These are phyloP conservation scores for Psammodynastes pulverulentus DNA, from an alignment of 2,113 vertebrate genomes.

Conservation along the genomic window DNA sequence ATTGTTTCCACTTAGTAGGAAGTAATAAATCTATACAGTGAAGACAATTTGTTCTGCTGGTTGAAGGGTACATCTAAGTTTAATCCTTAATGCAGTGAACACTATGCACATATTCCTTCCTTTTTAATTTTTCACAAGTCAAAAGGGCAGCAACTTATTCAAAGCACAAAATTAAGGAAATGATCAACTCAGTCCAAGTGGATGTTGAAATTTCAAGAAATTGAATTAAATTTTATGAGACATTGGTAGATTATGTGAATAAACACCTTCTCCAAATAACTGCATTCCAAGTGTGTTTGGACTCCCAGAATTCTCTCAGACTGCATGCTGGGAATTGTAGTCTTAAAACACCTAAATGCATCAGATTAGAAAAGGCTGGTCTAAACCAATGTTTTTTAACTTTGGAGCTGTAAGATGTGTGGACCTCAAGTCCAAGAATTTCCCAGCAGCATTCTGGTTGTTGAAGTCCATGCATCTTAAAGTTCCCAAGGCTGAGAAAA, in stretches of 20 bases:
- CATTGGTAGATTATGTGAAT: background rate
- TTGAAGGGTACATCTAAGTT: background rate
- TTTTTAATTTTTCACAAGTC: background rate
- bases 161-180: background rate
- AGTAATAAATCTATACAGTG: background rate
- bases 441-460: background rate
- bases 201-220: background rate
- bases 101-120: background rate
- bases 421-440: background rate
- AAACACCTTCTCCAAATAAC: background rate
- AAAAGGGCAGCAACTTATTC: background rate
- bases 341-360: background rate
- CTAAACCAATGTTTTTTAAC: background rate
- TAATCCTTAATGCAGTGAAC: background rate
- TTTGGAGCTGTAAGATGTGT: background rate
- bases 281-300: background rate
- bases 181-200: background rate
- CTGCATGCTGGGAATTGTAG: background rate
- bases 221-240: background rate
- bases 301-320: background rate
- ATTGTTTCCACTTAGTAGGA: background rate
- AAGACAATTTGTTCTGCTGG: background rate
- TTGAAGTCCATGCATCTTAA: background rate
- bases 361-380: background rate
- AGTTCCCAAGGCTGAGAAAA: background rate